Conservation (phyloP, 2,113 vertebrate genomes). For the Procavia capensis region DNA sequence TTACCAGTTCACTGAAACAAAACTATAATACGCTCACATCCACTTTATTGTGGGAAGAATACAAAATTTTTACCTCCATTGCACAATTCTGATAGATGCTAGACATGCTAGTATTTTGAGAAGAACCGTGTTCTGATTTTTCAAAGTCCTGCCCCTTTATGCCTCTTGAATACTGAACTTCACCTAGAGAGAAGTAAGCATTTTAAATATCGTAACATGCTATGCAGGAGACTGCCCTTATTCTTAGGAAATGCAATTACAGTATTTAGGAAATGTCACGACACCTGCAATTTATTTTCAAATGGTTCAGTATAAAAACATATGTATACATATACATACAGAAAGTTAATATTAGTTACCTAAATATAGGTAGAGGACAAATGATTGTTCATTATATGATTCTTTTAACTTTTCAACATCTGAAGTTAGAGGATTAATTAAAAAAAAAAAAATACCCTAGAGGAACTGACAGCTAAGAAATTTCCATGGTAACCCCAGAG, state of each 20-base stretch:
- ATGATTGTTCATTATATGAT: neutral
- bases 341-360: conserved; percentile 4
- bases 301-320: conserved; percentile 34
- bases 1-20: conserved; percentile 13
- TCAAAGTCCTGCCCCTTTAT: conserved; percentile 91
- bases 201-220: neutral
- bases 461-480: conserved; percentile 23
- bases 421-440: neutral
- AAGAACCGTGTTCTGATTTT: conserved; percentile 93
- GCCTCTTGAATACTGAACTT: conserved; percentile 85
- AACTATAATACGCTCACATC: neutral
- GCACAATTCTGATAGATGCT: conserved; percentile 98
- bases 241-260: neutral
- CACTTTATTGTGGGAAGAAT: neutral
- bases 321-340: neutral
- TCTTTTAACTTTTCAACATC: neutral
- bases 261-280: neutral
- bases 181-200: conserved; percentile 81
- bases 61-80: conserved; percentile 92
- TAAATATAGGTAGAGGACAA: conserved; percentile 13
- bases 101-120: conserved; percentile 94
- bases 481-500: neutral
- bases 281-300: conserved; percentile 47
- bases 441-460: too few relatives aligned
- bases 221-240: neutral